Conservation (phyloP, 2,888 invertebrate species). For the Microdon myrmicae region DNA sequence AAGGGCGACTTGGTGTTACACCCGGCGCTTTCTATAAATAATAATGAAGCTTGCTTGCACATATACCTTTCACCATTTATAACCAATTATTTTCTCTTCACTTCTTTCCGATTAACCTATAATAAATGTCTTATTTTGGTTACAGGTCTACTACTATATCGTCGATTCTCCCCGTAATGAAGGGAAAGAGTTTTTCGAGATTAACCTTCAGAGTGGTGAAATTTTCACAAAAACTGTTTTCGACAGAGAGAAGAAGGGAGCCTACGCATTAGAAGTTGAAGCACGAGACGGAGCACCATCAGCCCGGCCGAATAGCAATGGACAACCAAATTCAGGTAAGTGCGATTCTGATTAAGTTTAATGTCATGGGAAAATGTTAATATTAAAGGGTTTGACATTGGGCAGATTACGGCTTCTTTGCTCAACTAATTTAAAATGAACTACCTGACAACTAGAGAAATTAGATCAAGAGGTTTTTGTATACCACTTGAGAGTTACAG, state of each 20-base stretch:
- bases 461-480: too few relatives aligned
- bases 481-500: too few relatives aligned
- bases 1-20: background rate
- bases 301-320: conserved; percentile 91
- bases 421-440: too few relatives aligned
- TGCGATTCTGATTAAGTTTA: too few relatives aligned
- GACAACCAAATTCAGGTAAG: conserved; percentile 95
- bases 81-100: conserved; percentile 1
- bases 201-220: conserved; percentile 94
- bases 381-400: too few relatives aligned
- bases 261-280: conserved; percentile 96
- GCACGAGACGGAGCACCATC: conserved; percentile 97
- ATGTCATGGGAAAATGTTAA: too few relatives aligned
- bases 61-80: background rate
- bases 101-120: conserved; percentile 5
- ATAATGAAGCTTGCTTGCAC: too few relatives aligned
- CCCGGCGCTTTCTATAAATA: too few relatives aligned
- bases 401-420: too few relatives aligned
- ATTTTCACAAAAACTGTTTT: conserved; percentile 95
- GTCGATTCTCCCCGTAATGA: conserved; percentile 92
- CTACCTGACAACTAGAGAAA: too few relatives aligned
- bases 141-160: conserved; percentile 91
- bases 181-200: conserved; percentile 95
- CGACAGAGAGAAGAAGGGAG: conserved; percentile 97
- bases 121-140: conserved; percentile 31